Base-by-base conservation (phyloP, 2,797 vertebrate species). In the Clarias pachynema region DNA sequence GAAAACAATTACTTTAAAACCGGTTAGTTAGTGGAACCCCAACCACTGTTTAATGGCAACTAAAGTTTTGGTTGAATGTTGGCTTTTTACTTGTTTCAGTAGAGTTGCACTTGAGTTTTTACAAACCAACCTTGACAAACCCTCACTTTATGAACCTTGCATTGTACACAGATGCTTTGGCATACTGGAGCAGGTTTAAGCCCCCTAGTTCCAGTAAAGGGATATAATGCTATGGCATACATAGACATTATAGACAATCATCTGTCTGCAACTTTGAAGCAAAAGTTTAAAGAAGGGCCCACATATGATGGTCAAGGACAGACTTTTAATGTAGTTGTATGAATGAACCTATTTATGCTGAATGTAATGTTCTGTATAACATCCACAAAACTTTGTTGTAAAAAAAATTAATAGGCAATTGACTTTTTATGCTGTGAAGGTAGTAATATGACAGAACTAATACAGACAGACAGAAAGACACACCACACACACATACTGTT, bases 401-500 rank as follows among this genome's bases (percentile, higher is more conserved):
- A 37, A 34, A 37, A 34, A 10, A 70, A 70, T 40, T 0, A 1
- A 73, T 6, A 49, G 26, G 44, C 10, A 49, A 49, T 49, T 12
- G 18, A 75, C 26, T 29, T 18, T 66, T 72, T 18, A 4, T 53
- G 49, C 6, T 56, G 18, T 20, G 9, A 18, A 0, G 37, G 2
- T 12, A n/a, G 20, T 60, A 79, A 75, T 29, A 37, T 10, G 24
- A 77, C 26, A 77, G 29, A 18, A 59, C 26, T 4, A 26, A 75
- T 49, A 72, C 40, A 73, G 24, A 16, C 40, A 49, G 10, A 68
- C n/a, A 63, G 0, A 15, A 37, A 72, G 8, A 44, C 44, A 73
- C 70, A 53, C 14, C 34, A 60, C 31, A 79, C 59, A 82, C 34
- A 90, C 95, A 88, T 92, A 95, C 94, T 95, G 94, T 92, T 93